phyloP scores from a whole-genome alignment of 2,888 invertebrate species.

The Tinea pellionella region DNA sequence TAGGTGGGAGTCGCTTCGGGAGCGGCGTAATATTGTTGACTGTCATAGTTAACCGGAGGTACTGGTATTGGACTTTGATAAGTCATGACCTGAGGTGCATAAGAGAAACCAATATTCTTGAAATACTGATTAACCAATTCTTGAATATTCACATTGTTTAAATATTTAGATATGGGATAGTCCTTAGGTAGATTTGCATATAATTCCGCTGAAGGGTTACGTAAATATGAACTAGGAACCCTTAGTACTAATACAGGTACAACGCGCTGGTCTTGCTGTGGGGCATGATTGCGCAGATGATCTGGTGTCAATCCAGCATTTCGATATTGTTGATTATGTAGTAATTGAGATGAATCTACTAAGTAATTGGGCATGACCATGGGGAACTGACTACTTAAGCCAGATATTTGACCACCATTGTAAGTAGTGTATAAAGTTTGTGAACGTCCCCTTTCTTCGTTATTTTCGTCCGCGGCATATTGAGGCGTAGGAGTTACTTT shows the following conservation, averaged over 20 bases:
- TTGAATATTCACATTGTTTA: slow-evolving; percentile 69
- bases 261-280: slow-evolving; percentile 47
- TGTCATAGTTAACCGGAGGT: slow-evolving; percentile 28
- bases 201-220: slow-evolving; percentile 60
- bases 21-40: slow-evolving; percentile 42
- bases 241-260: slow-evolving; percentile 70
- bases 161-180: slow-evolving; percentile 62
- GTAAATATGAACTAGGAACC: slow-evolving; percentile 68
- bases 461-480: slow-evolving; percentile 18
- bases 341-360: slow-evolving; percentile 50
- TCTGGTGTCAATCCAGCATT: slow-evolving; percentile 59
- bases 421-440: slow-evolving; percentile 59
- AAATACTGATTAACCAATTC: slow-evolving; percentile 65
- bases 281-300: slow-evolving; percentile 46
- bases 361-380: slow-evolving; percentile 59
- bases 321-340: slow-evolving; percentile 58
- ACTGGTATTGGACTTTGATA: slow-evolving; percentile 32
- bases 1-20: slow-evolving; percentile 52
- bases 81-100: slow-evolving; percentile 48
- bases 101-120: slow-evolving; percentile 49
- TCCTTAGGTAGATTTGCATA: slow-evolving; percentile 68
- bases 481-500: slow-evolving; percentile 32
- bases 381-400: slow-evolving; percentile 55
- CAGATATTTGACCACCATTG: slow-evolving; percentile 54
- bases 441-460: slow-evolving; percentile 17